Percentiles rank a stretch among this genome's conserved stretches.
Evolutionary conservation across 1,140 invertebrate species (phyloP).

Genomic region (Aradophagus sp.): DNA sequence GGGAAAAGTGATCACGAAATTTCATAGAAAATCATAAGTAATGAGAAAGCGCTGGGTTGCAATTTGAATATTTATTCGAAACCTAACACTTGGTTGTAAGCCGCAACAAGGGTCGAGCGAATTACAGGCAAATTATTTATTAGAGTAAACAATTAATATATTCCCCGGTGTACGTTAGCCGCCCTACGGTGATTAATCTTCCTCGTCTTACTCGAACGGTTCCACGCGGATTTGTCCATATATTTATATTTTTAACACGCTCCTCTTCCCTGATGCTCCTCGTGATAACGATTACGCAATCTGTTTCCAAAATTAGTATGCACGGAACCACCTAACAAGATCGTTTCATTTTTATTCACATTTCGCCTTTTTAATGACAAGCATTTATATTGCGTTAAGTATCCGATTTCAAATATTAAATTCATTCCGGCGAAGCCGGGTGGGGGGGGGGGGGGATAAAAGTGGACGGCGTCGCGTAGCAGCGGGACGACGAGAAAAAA

Average conservation of each 20-base stretch:
- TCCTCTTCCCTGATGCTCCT: slow-evolving; percentile 26
- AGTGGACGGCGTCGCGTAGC: too few species aligned
- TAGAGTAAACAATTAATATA: slow-evolving; percentile 24
- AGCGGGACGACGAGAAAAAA: too few species aligned
- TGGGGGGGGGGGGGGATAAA: too few species aligned
- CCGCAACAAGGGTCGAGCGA: too few species aligned
- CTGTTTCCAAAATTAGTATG: slow-evolving; percentile 49
- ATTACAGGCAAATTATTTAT: slow-evolving; percentile 17
- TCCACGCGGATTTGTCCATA: slow-evolving; percentile 24
- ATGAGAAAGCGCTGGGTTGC: too few species aligned
- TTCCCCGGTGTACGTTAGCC: too few species aligned
- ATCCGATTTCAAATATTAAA: slow-evolving; percentile 56
- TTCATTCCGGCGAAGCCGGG: too few species aligned
- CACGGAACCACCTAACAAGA: slow-evolving; percentile 51
- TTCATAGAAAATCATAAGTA: too few species aligned
- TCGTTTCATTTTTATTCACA: slow-evolving; percentile 54
- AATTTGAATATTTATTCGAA: too few species aligned
- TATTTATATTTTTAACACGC: slow-evolving; percentile 46
- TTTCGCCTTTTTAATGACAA: slow-evolving; percentile 55
- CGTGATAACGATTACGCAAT: slow-evolving; percentile 46
- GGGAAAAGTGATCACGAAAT: too few species aligned
- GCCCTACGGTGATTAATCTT: slow-evolving; percentile 34
- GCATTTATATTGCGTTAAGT: slow-evolving; percentile 56
- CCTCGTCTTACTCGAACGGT: slow-evolving; percentile 37
- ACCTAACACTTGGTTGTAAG: too few species aligned